Evolutionary conservation across 1,140 invertebrate species (phyloP).

Genomic region (Drusus annulatus): DNA sequence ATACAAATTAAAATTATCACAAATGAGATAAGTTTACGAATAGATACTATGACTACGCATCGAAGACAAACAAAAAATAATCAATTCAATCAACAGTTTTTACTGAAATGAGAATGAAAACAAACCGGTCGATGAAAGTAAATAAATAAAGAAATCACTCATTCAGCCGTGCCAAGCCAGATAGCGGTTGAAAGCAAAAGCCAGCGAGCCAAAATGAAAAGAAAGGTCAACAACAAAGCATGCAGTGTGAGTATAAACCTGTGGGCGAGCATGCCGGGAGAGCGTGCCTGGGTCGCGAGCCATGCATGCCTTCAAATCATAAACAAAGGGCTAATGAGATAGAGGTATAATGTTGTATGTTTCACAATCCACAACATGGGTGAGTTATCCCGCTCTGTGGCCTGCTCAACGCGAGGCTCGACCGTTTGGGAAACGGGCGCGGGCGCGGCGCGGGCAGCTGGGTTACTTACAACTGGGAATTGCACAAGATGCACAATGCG

Average conservation of each 20-base stretch:
- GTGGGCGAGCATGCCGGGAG: constrained; percentile 35
- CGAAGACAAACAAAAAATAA: constrained; percentile 18
- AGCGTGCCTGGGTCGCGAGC: constrained; percentile 59
- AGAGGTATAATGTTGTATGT: constrained; percentile 56
- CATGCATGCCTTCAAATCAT: constrained; percentile 38
- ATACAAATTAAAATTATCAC: constrained; percentile 18
- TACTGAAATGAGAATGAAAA: constrained; percentile 33
- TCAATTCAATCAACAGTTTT: background rate
- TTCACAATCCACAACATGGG: constrained; percentile 29
- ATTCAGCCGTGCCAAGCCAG: constrained; percentile 56
- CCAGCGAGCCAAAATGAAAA: constrained; percentile 51
- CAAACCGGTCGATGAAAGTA: constrained; percentile 18
- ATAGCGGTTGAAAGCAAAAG: constrained; percentile 47
- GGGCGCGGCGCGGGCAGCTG: constrained; percentile 27
- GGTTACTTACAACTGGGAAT: constrained; percentile 61
- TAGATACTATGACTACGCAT: constrained; percentile 24
- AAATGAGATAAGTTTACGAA: constrained; percentile 15
- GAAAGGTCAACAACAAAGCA: constrained; percentile 45
- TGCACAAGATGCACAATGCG: constrained; percentile 75
- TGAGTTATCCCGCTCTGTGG: constrained; percentile 13
- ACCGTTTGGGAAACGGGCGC: background rate
- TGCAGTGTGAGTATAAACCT: constrained; percentile 39
- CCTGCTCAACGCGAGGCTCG: background rate
- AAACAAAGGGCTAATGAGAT: constrained; percentile 56
- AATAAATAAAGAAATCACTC: constrained; percentile 45